Base-by-base conservation (phyloP, 2,888 invertebrate genomes). In the Agriopis aurantiaria region DNA sequence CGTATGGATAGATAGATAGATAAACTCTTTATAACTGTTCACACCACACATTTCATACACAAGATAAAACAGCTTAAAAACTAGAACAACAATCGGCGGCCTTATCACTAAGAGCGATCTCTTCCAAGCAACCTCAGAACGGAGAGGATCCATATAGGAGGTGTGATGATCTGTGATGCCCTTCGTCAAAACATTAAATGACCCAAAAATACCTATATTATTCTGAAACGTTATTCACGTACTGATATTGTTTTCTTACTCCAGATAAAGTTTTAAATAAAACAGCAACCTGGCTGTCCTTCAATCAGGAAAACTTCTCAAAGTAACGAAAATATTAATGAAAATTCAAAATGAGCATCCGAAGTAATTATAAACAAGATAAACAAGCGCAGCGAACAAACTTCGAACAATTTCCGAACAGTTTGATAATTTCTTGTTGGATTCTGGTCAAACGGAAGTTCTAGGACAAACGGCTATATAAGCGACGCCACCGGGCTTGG, bases 351-450 rank as follows among this genome's bases (percentile, higher is more conserved):
- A 70, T 70, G 63, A 65, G 72, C 65, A 64, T 65, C 68, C 65
- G 49, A 59, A 62, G 67, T 75, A 69, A 75, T 75, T 69, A 75
- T 73, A 75, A 78, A 69, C 76, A 75, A 77, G 76, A 73, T 74
- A 78, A 77, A 78, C 75, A 79, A 73, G 66, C 78, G 68, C 66
- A 70, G 71, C 71, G 73, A 12, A 51, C 71, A 72, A 76, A 75
- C 71, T 76, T 74, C 33, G 45, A 71, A 73, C 74, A 76, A 79
- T 74, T 75, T 73, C 67, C 73, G 64, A 75, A 75, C 77, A 67
- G 67, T 74, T 69, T 63, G 69, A 73, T 72, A 76, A 73, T 76
- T 65, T 71, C 56, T 53, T 68, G 43, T 72, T 66, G 56, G 68
- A 72, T 71, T 78, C 71, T 76, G 79, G 78, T 74, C 77, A 75